A percentile compares a stretch with the other conserved stretches of the same genome.
These are phyloP conservation scores for Calephelis nemesis DNA, from an alignment of 1,140 invertebrate species.

Conservation along the genomic window DNA sequence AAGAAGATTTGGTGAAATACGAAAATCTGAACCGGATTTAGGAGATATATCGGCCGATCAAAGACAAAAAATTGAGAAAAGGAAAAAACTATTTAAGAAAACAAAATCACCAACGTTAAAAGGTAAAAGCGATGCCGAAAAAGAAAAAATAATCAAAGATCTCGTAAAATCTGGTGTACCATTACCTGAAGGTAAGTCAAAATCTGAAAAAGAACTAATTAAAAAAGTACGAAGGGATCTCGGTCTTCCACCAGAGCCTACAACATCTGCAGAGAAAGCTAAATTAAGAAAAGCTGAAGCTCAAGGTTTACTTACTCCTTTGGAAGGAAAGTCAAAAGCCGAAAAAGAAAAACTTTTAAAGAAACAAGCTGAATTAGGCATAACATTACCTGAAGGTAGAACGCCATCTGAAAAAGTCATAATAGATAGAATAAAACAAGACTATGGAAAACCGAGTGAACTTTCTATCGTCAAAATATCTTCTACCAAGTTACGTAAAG, in stretches of 20 bases:
- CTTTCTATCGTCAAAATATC: background rate
- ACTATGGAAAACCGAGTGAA: background rate
- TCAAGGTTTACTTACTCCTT: conserved; percentile 25
- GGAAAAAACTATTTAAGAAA: conserved; percentile 31
- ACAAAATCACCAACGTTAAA: conserved; percentile 37
- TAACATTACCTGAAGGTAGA: conserved; percentile 31
- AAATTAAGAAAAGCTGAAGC: conserved; percentile 25
- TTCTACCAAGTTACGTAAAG: conserved; percentile 26
- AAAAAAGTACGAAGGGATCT: conserved; percentile 34
- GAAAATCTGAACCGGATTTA: conserved; percentile 33
- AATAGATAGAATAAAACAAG: conserved; percentile 26
- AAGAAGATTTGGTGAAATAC: conserved; percentile 38
- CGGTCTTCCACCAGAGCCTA: conserved; percentile 16
- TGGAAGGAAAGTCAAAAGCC: conserved; percentile 22
- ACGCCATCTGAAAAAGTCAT: conserved; percentile 35
- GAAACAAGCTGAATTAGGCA: conserved; percentile 30
- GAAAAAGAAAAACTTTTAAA: conserved; percentile 26
- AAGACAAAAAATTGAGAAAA: conserved; percentile 29
- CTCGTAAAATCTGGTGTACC: conserved; percentile 30
- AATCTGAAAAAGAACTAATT: conserved; percentile 37
- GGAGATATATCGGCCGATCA: conserved; percentile 8
- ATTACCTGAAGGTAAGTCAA: conserved; percentile 38
- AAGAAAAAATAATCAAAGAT: conserved; percentile 42
- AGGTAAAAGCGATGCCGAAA: conserved; percentile 40
- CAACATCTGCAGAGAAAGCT: conserved; percentile 21